Conservation (phyloP, 30 jellyfish, hydroid and myxozoan species). For the Aurelia aurita complex sp. Pacific region DNA sequence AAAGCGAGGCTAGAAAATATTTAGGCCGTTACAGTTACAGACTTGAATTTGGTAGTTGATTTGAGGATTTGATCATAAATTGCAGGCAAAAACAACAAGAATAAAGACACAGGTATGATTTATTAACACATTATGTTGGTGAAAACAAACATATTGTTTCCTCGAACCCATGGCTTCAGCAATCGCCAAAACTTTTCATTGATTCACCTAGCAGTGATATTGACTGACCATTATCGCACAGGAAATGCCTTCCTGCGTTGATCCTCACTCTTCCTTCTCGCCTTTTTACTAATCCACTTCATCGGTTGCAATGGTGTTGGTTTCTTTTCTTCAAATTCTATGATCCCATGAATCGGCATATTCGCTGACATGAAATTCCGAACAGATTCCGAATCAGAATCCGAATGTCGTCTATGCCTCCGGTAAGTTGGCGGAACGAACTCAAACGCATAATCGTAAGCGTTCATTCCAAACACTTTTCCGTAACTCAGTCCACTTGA, state of each 20-base stretch:
- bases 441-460: constrained; percentile 89
- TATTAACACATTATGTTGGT: too few species aligned
- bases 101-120: too few species aligned
- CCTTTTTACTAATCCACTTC: constrained; percentile 74
- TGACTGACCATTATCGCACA: constrained; percentile 21
- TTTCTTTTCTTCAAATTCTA: constrained; percentile 63
- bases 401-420: constrained; percentile 96
- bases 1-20: too few species aligned
- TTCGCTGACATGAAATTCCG: constrained; percentile 83
- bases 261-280: constrained; percentile 81
- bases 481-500: constrained; percentile 90
- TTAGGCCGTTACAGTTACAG: too few species aligned
- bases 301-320: constrained; percentile 72
- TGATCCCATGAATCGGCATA: constrained; percentile 62
- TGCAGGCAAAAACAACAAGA: too few species aligned
- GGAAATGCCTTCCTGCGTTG: constrained; percentile 64
- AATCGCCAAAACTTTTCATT: too few species aligned
- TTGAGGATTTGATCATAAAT: too few species aligned
- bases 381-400: constrained; percentile 97
- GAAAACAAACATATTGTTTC: too few species aligned
- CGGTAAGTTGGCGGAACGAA: constrained; percentile 94
- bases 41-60: too few species aligned
- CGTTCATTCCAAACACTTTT: constrained; percentile 93
- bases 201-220: too few species aligned
- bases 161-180: too few species aligned